Evolutionary conservation across 64 coral and sea anemone species (phyloP).

Genomic region (Pachyseris speciosa): DNA sequence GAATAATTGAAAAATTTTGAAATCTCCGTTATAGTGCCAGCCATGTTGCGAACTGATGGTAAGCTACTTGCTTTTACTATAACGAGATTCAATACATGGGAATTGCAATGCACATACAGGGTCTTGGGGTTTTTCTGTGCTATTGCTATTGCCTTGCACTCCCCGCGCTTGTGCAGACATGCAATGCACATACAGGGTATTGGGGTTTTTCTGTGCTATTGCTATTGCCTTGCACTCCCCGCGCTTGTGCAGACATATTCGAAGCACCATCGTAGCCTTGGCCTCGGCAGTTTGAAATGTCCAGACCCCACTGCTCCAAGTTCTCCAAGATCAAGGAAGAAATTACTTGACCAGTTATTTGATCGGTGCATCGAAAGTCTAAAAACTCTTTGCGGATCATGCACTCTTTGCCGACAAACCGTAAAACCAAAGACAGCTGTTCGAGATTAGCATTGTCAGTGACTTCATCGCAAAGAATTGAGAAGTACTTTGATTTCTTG

Average conservation of each 20-base stretch:
- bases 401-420: slow-evolving; percentile 42
- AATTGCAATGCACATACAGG: no score
- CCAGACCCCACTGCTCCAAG: slow-evolving; percentile 40
- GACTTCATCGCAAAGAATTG: slow-evolving; percentile 60
- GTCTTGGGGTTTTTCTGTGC: no score
- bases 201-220: slow-evolving; percentile 13
- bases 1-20: slow-evolving; percentile 59
- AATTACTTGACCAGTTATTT: slow-evolving; percentile 38
- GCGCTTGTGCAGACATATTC: slow-evolving; percentile 43
- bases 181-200: slow-evolving; percentile 52
- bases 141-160: slow-evolving; percentile 38
- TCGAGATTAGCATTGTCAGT: slow-evolving; percentile 54
- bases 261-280: slow-evolving; percentile 62
- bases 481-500: slow-evolving; percentile 51
- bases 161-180: slow-evolving; percentile 48
- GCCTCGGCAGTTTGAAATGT: slow-evolving; percentile 32
- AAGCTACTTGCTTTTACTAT: no score
- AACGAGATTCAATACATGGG: slow-evolving; percentile 64
- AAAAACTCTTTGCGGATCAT: slow-evolving; percentile 31
- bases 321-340: slow-evolving; percentile 20
- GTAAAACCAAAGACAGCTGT: slow-evolving; percentile 45
- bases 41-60: no score
- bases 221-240: slow-evolving; percentile 47
- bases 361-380: not conserved
- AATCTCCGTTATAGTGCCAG: slow-evolving; percentile 36